phyloP scores from a whole-genome alignment of 1,140 invertebrate genomes.

The Drosophila sp. region DNA sequence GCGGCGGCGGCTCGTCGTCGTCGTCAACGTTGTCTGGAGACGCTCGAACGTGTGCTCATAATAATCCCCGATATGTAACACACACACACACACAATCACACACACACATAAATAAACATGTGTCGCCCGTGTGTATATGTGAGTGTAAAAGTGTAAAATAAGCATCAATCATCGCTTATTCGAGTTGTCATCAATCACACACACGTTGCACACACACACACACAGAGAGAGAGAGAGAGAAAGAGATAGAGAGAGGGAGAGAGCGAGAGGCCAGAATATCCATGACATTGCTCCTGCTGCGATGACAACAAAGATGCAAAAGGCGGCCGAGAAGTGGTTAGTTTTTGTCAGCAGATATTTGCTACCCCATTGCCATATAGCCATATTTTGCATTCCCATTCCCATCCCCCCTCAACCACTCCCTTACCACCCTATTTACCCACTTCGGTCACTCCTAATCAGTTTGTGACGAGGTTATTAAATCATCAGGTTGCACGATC shows the following conservation, averaged over 20 bases:
- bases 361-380: constrained; percentile 37
- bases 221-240: constrained; percentile 27
- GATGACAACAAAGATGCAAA: constrained; percentile 49
- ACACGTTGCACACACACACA: constrained; percentile 67
- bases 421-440: constrained; percentile 15
- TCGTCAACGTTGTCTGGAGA: constrained; percentile 61
- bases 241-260: constrained; percentile 19
- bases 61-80: constrained; percentile 60
- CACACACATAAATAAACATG: constrained; percentile 65
- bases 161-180: constrained; percentile 82
- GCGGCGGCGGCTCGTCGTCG: constrained; percentile 30
- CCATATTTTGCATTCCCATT: not conserved
- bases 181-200: constrained; percentile 82
- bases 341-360: constrained; percentile 43
- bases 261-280: constrained; percentile 8
- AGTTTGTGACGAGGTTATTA: constrained; percentile 58
- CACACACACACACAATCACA: constrained; percentile 36
- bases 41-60: constrained; percentile 75
- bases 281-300: constrained; percentile 38
- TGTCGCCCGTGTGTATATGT: constrained; percentile 49
- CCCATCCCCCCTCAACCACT: not conserved
- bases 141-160: constrained; percentile 81
- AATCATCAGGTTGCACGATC: constrained; percentile 78
- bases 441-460: constrained; percentile 55
- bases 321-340: constrained; percentile 49